Evolutionary conservation across 2,113 vertebrate genomes (phyloP), one percentile per base, ranked within the genome.

Genomic region (Laterallus jamaicensis): DNA sequence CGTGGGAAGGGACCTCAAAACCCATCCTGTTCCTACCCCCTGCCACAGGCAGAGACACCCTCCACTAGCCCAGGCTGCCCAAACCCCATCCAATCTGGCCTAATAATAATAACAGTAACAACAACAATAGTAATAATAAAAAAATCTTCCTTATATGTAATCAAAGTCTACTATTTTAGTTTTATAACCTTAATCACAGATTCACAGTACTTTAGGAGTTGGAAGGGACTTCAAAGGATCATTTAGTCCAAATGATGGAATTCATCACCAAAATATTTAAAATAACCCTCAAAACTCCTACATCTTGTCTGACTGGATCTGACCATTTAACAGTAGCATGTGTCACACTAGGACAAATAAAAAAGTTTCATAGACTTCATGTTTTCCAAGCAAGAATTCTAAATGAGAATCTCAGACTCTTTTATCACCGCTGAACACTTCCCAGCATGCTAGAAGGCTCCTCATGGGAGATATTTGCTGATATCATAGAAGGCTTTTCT

Each of bases 401-500:
- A 94, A 94, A 93, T 88, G 69, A 80, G 71, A 82, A 80, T 86
- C 70, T 47, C 54, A 76, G 18, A 63, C 40, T 66, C 75, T 47
- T 96, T 94, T 95, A 96, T 94, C 86, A 88, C 80, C 1, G 17
- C 94, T 55, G 68, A 92, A 86, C 50, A 42, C 82, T 93, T 90
- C 63, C 63, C 79, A 88, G 76, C 7, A 1, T 58, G 82, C 86
- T 91, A 64, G 79, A 70, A 94, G 88, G 63, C 58, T 93, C 74
- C 96, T 94, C 94, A 52, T 92, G 95, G 96, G 95, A 96, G 90
- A 94, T 93, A 96, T 95, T 96, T 94, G 68, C 90, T 93, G 93
- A 86, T 93, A 97, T 97, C 93, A 97, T 83, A 81, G 85, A 95
- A 94, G 79, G 92, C 87, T 95, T 97, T 97, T 93, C 94, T 95